A percentile compares a stretch with the other conserved stretches of the same genome.
Evolutionary conservation across 2,888 invertebrate genomes (phyloP).

Genomic region (Apodemia mormo): DNA sequence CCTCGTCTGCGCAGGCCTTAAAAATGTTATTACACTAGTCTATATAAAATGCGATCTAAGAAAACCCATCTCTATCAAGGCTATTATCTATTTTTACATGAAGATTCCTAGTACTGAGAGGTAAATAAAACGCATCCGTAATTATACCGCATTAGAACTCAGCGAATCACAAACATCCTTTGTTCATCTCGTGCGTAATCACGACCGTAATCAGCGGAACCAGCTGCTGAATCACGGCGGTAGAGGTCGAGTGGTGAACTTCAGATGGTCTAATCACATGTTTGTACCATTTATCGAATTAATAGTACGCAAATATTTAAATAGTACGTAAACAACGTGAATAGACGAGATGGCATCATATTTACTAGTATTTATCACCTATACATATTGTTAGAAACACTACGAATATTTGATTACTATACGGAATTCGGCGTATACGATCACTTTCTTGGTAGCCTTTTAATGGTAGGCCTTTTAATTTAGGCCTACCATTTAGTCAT

Average conservation of each 20-base stretch:
- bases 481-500: no score
- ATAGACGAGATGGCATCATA: neutral
- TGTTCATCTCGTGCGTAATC: constrained; percentile 14
- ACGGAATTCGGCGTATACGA: no score
- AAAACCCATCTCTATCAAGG: neutral
- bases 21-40: no score
- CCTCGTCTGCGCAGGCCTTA: no score
- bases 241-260: constrained; percentile 12
- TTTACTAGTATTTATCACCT: neutral
- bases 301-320: neutral
- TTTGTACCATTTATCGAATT: constrained; percentile 8
- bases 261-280: constrained; percentile 3
- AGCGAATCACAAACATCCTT: constrained; percentile 3
- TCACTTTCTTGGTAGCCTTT: no score
- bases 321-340: neutral
- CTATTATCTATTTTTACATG: neutral
- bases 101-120: neutral
- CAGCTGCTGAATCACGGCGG: neutral
- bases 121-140: neutral
- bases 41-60: no score
- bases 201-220: neutral
- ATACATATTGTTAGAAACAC: no score
- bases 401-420: no score
- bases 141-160: neutral
- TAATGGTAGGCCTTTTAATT: no score